phyloP scores from a whole-genome alignment of 2,797 vertebrate species.

The Channallabes apus region DNA sequence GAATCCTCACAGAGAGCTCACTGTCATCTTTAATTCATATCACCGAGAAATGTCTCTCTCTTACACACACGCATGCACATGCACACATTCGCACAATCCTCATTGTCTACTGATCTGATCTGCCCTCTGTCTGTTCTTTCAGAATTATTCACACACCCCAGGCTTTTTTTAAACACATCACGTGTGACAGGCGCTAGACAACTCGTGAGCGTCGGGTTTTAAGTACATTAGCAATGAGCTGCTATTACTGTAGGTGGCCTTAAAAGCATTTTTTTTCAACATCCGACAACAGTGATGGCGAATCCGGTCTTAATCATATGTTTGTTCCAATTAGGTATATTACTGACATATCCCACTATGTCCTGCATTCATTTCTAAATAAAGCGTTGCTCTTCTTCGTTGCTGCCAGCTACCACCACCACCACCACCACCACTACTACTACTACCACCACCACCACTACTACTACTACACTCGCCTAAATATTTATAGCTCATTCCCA shows the following conservation, averaged over 20 bases:
- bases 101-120: slow-evolving; percentile 46
- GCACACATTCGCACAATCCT: slow-evolving; percentile 22
- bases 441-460: no score
- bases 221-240: background rate
- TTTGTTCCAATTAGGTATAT: background rate
- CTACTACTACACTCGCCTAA: background rate
- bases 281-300: background rate
- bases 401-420: background rate
- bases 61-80: slow-evolving; percentile 1
- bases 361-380: background rate
- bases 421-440: no score
- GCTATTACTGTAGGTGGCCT: no score
- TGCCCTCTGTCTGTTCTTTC: slow-evolving; percentile 26
- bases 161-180: slow-evolving; percentile 38
- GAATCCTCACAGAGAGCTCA: slow-evolving; percentile 51
- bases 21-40: slow-evolving; percentile 59
- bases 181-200: slow-evolving; percentile 30
- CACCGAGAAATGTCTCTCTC: slow-evolving; percentile 19
- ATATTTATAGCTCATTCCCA: background rate
- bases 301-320: background rate
- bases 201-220: slow-evolving; percentile 16
- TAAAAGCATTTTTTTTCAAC: background rate
- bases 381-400: background rate
- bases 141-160: slow-evolving; percentile 39
- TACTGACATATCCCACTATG: background rate